Evolutionary conservation across 2,797 vertebrate species (phyloP).

Genomic region (Micropoecilia bifurca): DNA sequence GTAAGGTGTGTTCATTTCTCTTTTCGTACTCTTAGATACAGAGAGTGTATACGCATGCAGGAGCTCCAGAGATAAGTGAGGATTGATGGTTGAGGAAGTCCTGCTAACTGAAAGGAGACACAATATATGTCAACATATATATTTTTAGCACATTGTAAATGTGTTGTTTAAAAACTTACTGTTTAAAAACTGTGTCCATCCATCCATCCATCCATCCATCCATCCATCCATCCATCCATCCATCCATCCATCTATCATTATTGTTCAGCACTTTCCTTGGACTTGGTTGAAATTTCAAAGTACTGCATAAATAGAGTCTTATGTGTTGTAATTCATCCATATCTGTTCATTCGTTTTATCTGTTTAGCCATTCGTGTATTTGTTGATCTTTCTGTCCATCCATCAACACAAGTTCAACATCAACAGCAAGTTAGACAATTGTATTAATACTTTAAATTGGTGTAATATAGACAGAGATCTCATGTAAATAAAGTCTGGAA

Average conservation of each 20-base stretch:
- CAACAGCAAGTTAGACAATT: neutral
- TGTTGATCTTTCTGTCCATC: neutral
- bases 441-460: neutral
- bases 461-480: neutral
- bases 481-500: neutral
- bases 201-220: neutral
- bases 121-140: neutral
- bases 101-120: conserved; percentile 19
- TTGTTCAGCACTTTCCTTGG: too few species aligned
- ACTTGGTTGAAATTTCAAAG: too few species aligned
- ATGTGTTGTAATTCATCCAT: too few species aligned
- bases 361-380: too few species aligned
- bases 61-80: conserved; percentile 12
- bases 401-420: neutral
- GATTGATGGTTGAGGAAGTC: conserved; percentile 24
- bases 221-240: neutral
- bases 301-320: too few species aligned
- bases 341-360: too few species aligned
- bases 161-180: too few species aligned
- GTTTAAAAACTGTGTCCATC: neutral
- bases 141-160: conserved; percentile 6
- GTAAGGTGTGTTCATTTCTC: conserved; percentile 52
- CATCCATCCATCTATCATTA: neutral
- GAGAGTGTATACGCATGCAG: conserved; percentile 10
- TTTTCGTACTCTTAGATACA: conserved; percentile 4